Evolutionary conservation across 2,888 invertebrate genomes (phyloP).

Genomic region (Lydus trimaculatus): DNA sequence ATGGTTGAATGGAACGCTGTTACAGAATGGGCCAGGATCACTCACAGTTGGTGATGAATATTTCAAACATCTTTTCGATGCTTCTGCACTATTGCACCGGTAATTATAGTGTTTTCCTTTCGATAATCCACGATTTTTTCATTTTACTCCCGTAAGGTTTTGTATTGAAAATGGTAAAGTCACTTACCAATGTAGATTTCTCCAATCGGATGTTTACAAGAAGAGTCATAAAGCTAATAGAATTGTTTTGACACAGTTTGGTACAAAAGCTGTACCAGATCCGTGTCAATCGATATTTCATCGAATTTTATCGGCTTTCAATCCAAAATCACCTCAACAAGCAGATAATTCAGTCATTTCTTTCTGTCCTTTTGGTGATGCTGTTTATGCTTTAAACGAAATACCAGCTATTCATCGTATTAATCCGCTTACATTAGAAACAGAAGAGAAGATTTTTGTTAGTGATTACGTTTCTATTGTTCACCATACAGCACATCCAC

Average conservation of each 20-base stretch:
- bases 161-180: conserved; percentile 74
- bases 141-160: conserved; percentile 59
- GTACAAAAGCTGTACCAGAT: conserved; percentile 57
- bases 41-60: conserved; percentile 79
- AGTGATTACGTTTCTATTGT: conserved; percentile 54
- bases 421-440: conserved; percentile 80
- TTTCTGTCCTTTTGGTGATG: conserved; percentile 87
- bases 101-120: not conserved
- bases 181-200: conserved; percentile 71
- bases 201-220: conserved; percentile 65
- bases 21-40: conserved; percentile 89
- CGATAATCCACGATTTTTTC: not conserved
- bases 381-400: conserved; percentile 88
- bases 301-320: conserved; percentile 65
- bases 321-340: conserved; percentile 67
- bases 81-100: conserved; percentile 83
- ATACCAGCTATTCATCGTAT: conserved; percentile 80
- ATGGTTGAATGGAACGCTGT: conserved; percentile 81
- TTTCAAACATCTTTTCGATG: conserved; percentile 89
- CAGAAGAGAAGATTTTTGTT: conserved; percentile 72
- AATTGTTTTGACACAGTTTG: conserved; percentile 79
- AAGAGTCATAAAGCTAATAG: conserved; percentile 74
- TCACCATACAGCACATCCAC: conserved; percentile 77
- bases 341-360: conserved; percentile 93
- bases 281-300: conserved; percentile 74